Evolutionary conservation across 2,888 invertebrate species (phyloP).

Genomic region (Heterodera filipjevi): DNA sequence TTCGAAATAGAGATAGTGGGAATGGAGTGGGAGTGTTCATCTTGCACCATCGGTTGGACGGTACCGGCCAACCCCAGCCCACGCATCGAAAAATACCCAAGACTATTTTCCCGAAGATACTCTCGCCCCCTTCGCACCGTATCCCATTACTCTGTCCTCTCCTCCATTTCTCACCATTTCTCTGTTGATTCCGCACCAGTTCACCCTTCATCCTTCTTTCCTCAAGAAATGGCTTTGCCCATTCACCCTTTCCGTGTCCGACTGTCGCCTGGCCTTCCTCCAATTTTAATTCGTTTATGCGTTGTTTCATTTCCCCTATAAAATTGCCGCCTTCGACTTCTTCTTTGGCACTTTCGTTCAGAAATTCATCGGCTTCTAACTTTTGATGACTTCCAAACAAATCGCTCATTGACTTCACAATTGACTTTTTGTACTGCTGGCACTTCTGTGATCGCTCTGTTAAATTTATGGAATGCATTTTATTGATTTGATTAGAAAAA

Average conservation of each 20-base stretch:
- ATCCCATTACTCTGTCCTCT: not conserved
- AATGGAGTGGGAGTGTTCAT: too few relatives aligned
- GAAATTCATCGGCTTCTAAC: not conserved
- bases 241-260: slow-evolving; percentile 58
- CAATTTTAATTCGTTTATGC: slow-evolving; percentile 12
- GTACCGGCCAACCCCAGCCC: too few relatives aligned
- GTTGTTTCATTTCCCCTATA: not conserved
- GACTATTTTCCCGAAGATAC: too few relatives aligned
- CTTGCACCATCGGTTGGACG: too few relatives aligned
- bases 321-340: not conserved
- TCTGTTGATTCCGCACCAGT: not conserved
- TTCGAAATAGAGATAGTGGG: too few relatives aligned
- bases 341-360: slow-evolving; percentile 7
- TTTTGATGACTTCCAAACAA: slow-evolving; percentile 39
- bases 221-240: slow-evolving; percentile 56
- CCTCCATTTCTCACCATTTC: not conserved
- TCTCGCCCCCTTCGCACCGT: not conserved
- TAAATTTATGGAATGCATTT: not conserved
- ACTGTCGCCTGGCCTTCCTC: slow-evolving; percentile 57
- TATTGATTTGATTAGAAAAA: too few relatives aligned
- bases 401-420: slow-evolving; percentile 48
- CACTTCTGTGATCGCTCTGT: not conserved
- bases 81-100: too few relatives aligned
- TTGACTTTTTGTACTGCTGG: slow-evolving; percentile 20
- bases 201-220: slow-evolving; percentile 3